Evolutionary conservation across 2,113 vertebrate species (phyloP), one percentile per base, ranked within the genome.

Genomic region (Ptilorrhoa leucosticta): DNA sequence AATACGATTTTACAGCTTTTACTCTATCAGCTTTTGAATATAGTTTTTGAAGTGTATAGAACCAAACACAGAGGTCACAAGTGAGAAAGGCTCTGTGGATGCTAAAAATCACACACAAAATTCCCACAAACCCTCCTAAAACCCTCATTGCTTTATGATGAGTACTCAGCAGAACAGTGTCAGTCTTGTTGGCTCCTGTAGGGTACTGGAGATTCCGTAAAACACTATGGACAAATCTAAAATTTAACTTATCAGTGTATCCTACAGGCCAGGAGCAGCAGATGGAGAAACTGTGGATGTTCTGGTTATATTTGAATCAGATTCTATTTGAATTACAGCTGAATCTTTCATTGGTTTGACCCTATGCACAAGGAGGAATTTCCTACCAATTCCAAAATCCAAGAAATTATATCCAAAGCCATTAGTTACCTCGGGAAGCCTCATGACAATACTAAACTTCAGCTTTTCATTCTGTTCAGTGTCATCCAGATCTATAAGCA

Each of bases 391-490:
- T 92, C 39, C 50, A 94, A 95, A 80, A 66, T n/a, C 42, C 44
- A 69, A 54, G 45, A 91, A 91, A 48, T 45, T 11, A 31, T 33
- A 79, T 48, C 51, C 28, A 65, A 88, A 68, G 40, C 95, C 20
- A 54, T 84, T 37, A 53, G 11, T 87, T 98, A 99, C 99, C 99
- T 99, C 98, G 7, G 99, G 99, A 90, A 99, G 98, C 87, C 99
- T 98, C 72, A 97, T 98, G 20, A 99, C 95, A 84, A 99, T 98
- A 96, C 99, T 98, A 95, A 99, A 98, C 96, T 99, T 99, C 39
- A 99, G 97, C 87, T 98, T 98, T 96, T 99, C 98, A 8, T 99
- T 99, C 95, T 97, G 93, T 60, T 98, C 98, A 33, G 98, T 98
- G 96, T 99, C 98, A 84, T 99, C 98, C 96, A 99, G 93, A 96